Percentiles rank a stretch among this genome's conserved stretches.
phyloP scores from a whole-genome alignment of 2,113 vertebrate genomes.

The Bubo blakistoni region DNA sequence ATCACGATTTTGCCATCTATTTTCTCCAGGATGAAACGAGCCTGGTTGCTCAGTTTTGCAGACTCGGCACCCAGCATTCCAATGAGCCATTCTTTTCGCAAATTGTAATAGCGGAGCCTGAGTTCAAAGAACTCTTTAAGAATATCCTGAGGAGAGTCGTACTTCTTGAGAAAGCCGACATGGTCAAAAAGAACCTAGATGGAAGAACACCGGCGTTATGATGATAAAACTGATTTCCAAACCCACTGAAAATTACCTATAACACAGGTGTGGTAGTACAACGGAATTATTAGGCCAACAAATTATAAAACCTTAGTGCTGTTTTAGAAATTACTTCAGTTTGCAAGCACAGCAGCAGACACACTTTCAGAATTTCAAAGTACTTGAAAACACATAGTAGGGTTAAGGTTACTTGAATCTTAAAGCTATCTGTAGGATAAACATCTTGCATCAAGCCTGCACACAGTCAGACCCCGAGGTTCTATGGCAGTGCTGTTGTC shows the following conservation, averaged over 20 bases:
- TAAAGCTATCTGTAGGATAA: background rate
- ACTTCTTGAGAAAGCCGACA: conserved; percentile 92
- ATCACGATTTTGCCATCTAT: conserved; percentile 92
- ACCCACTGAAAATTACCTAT: background rate
- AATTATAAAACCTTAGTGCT: background rate
- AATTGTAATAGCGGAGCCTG: conserved; percentile 85
- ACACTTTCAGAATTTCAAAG: background rate
- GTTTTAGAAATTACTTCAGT: background rate
- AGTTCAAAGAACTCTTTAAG: conserved; percentile 92
- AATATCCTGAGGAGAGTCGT: conserved; percentile 85
- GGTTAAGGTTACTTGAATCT: background rate
- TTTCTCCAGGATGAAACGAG: conserved; percentile 98
- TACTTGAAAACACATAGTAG: background rate
- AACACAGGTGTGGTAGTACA: background rate
- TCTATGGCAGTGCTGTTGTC: background rate
- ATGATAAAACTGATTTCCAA: background rate
- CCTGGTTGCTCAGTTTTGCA: conserved; percentile 91
- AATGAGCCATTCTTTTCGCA: conserved; percentile 93
- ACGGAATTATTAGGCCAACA: background rate
- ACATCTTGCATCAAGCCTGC: background rate
- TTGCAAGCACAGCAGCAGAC: background rate
- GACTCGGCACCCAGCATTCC: conserved; percentile 92
- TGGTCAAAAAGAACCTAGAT: conserved; percentile 95
- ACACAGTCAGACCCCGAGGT: background rate
- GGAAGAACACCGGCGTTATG: background rate